Percentiles rank a stretch among this genome's conserved stretches.
Evolutionary conservation across 2,888 invertebrate species (phyloP).

Genomic region (Ypsolopha scabrella): DNA sequence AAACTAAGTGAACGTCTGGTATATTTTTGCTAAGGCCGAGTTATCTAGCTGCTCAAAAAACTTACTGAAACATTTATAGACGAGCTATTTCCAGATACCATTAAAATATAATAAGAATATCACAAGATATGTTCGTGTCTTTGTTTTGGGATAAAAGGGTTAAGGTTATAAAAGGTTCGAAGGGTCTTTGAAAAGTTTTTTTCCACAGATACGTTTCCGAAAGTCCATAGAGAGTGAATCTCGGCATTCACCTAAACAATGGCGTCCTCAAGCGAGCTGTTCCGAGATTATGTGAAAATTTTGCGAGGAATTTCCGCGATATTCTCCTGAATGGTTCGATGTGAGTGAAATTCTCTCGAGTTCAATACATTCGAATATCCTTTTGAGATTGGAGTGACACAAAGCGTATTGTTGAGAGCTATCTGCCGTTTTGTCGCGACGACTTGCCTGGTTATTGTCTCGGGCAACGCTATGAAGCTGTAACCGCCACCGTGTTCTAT

Average conservation of each 20-base stretch:
- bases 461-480: conserved; percentile 14
- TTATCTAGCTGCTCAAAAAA: neutral
- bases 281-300: conserved; percentile 38
- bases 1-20: neutral
- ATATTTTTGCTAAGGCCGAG: neutral
- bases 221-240: conserved; percentile 15
- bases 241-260: conserved; percentile 39
- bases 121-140: neutral
- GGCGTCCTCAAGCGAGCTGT: conserved; percentile 20
- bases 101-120: neutral
- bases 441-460: conserved; percentile 41
- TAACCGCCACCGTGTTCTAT: conserved; percentile 12
- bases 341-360: conserved; percentile 49
- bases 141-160: conserved; percentile 5
- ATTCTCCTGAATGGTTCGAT: conserved; percentile 31
- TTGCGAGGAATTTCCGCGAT: conserved; percentile 30
- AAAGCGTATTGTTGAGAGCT: conserved; percentile 57
- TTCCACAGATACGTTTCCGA: neutral
- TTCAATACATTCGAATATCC: conserved; percentile 61
- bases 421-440: conserved; percentile 41
- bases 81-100: neutral
- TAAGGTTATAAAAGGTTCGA: neutral
- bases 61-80: neutral
- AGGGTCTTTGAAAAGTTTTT: neutral
- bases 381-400: conserved; percentile 60